Evolutionary conservation across 2,888 invertebrate species (phyloP).

Genomic region (Calameuta idolon): DNA sequence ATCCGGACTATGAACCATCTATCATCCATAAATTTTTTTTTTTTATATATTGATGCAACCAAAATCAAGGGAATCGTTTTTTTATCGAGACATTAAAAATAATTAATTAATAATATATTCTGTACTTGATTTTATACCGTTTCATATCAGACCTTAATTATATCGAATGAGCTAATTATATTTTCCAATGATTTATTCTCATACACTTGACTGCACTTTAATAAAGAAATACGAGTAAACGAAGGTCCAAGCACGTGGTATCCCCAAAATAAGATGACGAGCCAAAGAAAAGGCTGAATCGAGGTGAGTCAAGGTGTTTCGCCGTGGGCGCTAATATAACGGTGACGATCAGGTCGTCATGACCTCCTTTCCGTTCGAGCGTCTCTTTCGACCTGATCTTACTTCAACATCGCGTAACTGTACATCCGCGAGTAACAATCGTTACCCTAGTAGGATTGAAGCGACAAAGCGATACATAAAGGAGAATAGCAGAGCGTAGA

Average conservation of each 20-base stretch:
- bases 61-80: too few relatives aligned
- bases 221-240: not conserved
- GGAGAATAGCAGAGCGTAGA: not conserved
- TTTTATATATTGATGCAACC: too few relatives aligned
- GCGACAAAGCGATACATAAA: not conserved
- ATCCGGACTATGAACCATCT: not conserved
- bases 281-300: slow-evolving; percentile 20
- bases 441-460: slow-evolving; percentile 4
- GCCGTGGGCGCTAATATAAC: slow-evolving; percentile 62
- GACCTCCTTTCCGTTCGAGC: slow-evolving; percentile 56
- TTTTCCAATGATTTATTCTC: not conserved
- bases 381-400: slow-evolving; percentile 31
- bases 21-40: too few relatives aligned
- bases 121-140: not conserved
- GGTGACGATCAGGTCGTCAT: slow-evolving; percentile 58
- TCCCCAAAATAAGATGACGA: not conserved
- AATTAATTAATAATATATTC: not conserved
- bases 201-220: not conserved
- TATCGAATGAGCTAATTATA: not conserved
- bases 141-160: not conserved
- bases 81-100: not conserved
- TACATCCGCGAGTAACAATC: slow-evolving; percentile 31
- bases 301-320: slow-evolving; percentile 48
- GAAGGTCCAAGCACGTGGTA: not conserved
- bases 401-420: slow-evolving; percentile 38